A percentile compares a stretch with the other conserved stretches of the same genome.
Evolutionary conservation across 2,113 vertebrate species (phyloP).

Genomic region (Oncorhynchus tshawytscha): DNA sequence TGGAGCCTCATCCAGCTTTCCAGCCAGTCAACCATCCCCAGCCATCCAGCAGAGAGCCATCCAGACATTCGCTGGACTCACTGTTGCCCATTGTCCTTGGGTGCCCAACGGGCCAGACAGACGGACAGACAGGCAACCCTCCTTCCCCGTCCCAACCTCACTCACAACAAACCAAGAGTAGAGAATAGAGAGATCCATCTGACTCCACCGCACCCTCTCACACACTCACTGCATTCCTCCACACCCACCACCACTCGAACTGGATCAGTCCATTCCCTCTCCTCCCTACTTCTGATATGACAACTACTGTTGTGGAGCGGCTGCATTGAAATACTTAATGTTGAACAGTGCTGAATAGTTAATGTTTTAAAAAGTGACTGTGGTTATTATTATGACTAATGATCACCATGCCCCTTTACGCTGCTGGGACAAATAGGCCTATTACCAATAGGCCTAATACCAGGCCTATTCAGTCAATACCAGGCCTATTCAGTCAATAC

Average conservation of each 20-base stretch:
- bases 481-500: too few relatives aligned
- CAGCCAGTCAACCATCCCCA: slow-evolving; percentile 20
- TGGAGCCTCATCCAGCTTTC: slow-evolving; percentile 1
- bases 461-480: too few relatives aligned
- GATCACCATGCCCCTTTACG: slow-evolving; percentile 27
- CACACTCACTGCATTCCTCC: slow-evolving; percentile 9
- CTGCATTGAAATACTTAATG: slow-evolving; percentile 65
- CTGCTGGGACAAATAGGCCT: slow-evolving; percentile 1
- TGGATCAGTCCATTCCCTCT: not conserved
- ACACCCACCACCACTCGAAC: slow-evolving; percentile 10
- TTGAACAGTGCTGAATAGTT: slow-evolving; percentile 63
- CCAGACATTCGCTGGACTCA: slow-evolving; percentile 57
- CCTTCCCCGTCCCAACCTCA: too few relatives aligned
- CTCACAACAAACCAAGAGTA: too few relatives aligned
- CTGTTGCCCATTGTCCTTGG: slow-evolving; percentile 50
- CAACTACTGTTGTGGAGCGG: slow-evolving; percentile 39
- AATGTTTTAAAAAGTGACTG: slow-evolving; percentile 55
- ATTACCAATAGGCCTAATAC: too few relatives aligned
- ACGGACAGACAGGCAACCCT: too few relatives aligned
- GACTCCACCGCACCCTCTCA: not conserved
- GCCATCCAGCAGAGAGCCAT: slow-evolving; percentile 54
- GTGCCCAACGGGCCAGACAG: slow-evolving; percentile 32
- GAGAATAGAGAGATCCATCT: too few relatives aligned
- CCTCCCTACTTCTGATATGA: slow-evolving; percentile 16
- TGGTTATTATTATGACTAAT: slow-evolving; percentile 46